A percentile compares a stretch with the other conserved stretches of the same genome.
These are phyloP conservation scores for Coleophora flavipennella DNA, from an alignment of 2,888 invertebrate genomes.

Conservation along the genomic window DNA sequence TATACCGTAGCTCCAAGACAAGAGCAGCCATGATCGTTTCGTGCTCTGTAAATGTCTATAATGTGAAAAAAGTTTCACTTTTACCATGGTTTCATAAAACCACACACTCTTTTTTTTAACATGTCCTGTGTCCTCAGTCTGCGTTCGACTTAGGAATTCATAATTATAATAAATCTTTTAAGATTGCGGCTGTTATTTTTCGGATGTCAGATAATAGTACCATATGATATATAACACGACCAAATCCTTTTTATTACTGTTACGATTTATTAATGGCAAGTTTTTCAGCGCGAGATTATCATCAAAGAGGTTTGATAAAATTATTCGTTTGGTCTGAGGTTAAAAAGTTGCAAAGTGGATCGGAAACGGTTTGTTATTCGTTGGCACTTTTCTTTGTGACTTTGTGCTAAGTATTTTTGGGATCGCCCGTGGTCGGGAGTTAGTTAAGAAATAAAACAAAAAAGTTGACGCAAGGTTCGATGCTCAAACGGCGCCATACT, in stretches of 20 bases:
- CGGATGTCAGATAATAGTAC: constrained; percentile 39
- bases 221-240: constrained; percentile 45
- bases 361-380: constrained; percentile 3
- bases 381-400: constrained; percentile 4
- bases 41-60: too few relatives aligned
- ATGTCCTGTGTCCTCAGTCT: constrained; percentile 18
- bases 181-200: constrained; percentile 43
- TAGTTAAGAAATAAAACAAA: constrained; percentile 16
- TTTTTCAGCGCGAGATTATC: constrained; percentile 45
- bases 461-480: constrained; percentile 17
- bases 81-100: too few relatives aligned
- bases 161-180: constrained; percentile 40
- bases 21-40: too few relatives aligned
- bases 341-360: constrained; percentile 14
- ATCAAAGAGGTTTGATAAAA: constrained; percentile 32
- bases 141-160: constrained; percentile 15
- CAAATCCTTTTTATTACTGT: constrained; percentile 42
- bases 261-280: constrained; percentile 42
- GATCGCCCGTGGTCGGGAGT: constrained; percentile 11
- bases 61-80: constrained; percentile 14
- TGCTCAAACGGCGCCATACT: constrained; percentile 25
- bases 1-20: too few relatives aligned
- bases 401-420: neutral
- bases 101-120: too few relatives aligned
- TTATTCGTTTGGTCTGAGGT: constrained; percentile 15